phyloP scores from a whole-genome alignment of 1,140 invertebrate species.

The Eurosta solidaginis region DNA sequence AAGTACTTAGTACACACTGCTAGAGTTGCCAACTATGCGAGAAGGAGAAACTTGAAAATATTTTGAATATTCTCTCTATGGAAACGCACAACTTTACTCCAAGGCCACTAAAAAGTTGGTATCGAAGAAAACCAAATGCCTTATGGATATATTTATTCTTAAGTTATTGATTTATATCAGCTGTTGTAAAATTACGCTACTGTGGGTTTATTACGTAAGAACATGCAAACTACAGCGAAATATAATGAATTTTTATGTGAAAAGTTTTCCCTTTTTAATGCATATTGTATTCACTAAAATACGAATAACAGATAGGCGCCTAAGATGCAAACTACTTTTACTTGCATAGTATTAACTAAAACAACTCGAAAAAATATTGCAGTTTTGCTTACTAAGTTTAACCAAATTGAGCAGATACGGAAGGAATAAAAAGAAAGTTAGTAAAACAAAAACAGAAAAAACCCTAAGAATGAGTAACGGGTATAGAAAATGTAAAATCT shows the following conservation, averaged over 20 bases:
- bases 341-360: neutral
- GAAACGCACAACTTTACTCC: no score
- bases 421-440: neutral
- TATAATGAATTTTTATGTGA: conserved; percentile 16
- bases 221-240: neutral
- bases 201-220: neutral
- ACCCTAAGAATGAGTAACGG: no score
- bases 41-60: no score
- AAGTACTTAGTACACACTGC: no score
- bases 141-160: no score
- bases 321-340: neutral
- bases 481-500: no score
- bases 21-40: no score
- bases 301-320: neutral
- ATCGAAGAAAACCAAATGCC: no score
- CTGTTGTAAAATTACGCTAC: neutral
- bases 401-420: neutral
- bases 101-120: no score
- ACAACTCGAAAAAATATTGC: neutral
- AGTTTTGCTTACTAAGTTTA: neutral
- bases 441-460: no score
- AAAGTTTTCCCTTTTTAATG: conserved; percentile 18
- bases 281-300: neutral
- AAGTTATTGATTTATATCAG: conserved; percentile 2
- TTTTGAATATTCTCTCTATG: no score